phyloP scores from a whole-genome alignment of 2,888 invertebrate genomes.

The Amorpha juglandis region DNA sequence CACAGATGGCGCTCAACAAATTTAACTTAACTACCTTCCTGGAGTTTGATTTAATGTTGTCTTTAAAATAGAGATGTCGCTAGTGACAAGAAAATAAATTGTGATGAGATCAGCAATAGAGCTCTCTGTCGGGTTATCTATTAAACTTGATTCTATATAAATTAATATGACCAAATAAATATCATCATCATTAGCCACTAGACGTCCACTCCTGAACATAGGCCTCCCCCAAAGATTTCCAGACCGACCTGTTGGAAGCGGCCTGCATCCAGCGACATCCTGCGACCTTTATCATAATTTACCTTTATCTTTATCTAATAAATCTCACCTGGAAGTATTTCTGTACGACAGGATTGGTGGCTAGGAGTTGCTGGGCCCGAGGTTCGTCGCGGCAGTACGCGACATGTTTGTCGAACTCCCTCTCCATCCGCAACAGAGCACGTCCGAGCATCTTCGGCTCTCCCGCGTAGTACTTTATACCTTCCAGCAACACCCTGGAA shows the following conservation, averaged over 20 bases:
- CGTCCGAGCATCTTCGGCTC: conserved; percentile 95
- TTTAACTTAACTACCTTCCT: not conserved
- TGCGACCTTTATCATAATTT: no score
- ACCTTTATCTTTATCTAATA: no score
- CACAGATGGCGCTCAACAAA: conserved; percentile 35
- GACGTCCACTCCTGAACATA: no score
- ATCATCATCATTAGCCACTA: no score
- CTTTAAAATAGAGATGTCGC: conserved; percentile 33
- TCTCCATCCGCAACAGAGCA: conserved; percentile 94
- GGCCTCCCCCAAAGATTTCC: no score
- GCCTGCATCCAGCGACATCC: no score
- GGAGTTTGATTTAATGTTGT: not conserved
- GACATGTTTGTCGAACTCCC: conserved; percentile 97
- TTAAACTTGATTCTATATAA: no score
- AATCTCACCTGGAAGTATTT: conserved; percentile 91
- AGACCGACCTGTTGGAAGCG: no score
- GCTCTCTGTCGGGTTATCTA: not conserved
- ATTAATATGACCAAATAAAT: no score
- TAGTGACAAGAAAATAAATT: not conserved
- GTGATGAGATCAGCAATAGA: not conserved
- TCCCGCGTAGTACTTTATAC: conserved; percentile 95
- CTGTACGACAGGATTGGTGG: conserved; percentile 86
- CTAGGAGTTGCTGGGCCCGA: conserved; percentile 91
- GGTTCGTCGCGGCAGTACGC: conserved; percentile 95
- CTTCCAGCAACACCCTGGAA: conserved; percentile 93